Evolutionary conservation across 2,888 invertebrate genomes (phyloP), one percentile per base, ranked within the genome.

Genomic region (Dynastes hyllus): DNA sequence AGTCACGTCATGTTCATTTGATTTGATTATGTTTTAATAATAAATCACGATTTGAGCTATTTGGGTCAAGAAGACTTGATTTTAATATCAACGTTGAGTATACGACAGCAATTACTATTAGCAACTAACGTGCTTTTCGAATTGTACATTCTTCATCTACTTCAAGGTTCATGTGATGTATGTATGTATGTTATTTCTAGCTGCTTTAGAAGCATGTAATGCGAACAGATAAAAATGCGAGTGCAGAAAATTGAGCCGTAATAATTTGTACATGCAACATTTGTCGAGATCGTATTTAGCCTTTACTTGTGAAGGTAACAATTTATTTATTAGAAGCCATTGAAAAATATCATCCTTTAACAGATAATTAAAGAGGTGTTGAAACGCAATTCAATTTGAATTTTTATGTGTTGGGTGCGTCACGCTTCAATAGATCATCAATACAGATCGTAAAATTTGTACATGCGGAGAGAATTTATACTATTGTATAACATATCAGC

Each of bases 41-140:
- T 40, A 75, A 75, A 75, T 75, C 73, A 75, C 73, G 73, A 61
- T 61, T 53, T 55, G 37, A 75, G 58, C 65, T 69, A 80, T 76
- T 84, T 83, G 82, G 84, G 83, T 82, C 81, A 81, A 84, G 84
- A 81, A 80, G 79, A 80, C 80, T 80, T 80, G 83, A 75, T 75
- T 75, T 75, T 75, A 75, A 61, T 75, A 75, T 75, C 61, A 29
- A 37, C 63, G 45, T 22, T 75, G 45, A 61, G 50, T 61, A 75
- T 40, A 61, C 61, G 73, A 61, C 73, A 50, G 40, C 73, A 75
- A 75, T 75, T 75, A 45, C 73, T 61, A 75, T 63, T 32, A 71
- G 71, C 71, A 55, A 55, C 71, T 45, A 75, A 61, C 73, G 45
- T 40, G 73, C 58, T 75, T 75, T 75, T 75, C 73, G 63, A 75